Conservation (phyloP, 2,797 vertebrate species). For the Catamblyrhynchus diadema region DNA sequence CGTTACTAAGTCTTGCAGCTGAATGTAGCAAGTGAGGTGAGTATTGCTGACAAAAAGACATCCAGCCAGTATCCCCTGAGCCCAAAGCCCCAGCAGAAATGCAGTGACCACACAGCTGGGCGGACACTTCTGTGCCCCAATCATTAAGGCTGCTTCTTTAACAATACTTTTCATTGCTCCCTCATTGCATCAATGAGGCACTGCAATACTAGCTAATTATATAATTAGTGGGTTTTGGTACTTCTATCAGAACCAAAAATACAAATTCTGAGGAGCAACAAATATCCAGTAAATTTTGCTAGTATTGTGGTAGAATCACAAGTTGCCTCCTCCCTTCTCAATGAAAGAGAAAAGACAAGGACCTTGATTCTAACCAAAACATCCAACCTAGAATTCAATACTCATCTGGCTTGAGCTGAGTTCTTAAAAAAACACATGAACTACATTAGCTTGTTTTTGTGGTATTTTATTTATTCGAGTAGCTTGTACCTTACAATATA, state of each 20-base stretch:
- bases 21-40: not conserved
- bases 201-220: not conserved
- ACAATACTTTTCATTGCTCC: not conserved
- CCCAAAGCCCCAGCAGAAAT: not conserved
- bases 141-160: not conserved
- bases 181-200: not conserved
- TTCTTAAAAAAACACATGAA: not conserved
- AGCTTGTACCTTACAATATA: not conserved
- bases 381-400: not conserved
- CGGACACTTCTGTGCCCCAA: not conserved
- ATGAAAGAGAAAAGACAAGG: not conserved
- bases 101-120: not conserved
- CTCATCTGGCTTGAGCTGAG: not conserved
- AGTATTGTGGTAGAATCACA: not conserved
- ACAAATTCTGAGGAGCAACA: not conserved
- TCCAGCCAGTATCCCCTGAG: not conserved
- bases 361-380: not conserved
- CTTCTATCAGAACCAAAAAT: not conserved
- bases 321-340: not conserved
- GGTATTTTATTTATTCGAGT: not conserved
- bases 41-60: not conserved
- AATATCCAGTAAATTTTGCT: not conserved
- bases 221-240: not conserved
- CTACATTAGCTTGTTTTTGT: not conserved
- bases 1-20: not conserved